Evolutionary conservation across 2,797 vertebrate species (phyloP).

Genomic region (Gallinago solitaria): DNA sequence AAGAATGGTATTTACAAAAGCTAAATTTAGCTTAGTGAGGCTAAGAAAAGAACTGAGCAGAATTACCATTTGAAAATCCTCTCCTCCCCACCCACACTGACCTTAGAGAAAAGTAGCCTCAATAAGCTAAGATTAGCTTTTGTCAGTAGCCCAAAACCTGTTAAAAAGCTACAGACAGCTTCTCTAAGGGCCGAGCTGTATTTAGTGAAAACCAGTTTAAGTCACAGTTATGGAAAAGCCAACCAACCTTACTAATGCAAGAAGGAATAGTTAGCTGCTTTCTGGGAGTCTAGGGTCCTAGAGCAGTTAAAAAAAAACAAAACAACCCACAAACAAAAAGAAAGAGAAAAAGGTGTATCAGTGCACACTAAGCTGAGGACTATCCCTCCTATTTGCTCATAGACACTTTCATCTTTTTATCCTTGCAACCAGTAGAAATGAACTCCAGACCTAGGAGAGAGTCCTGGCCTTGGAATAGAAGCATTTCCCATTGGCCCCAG

Average conservation of each 20-base stretch:
- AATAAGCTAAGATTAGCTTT: neutral
- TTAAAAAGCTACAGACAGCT: neutral
- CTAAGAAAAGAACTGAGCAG: neutral
- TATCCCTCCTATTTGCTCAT: neutral
- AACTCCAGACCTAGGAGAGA: neutral
- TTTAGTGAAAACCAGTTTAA: neutral
- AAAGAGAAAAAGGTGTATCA: neutral
- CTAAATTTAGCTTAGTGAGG: neutral
- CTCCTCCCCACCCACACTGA: neutral
- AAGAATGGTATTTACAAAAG: slow-evolving; percentile 2
- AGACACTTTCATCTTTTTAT: neutral
- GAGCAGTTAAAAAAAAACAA: too few species aligned
- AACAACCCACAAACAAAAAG: too few species aligned
- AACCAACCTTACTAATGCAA: neutral
- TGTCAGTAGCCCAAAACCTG: neutral
- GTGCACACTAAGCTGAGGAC: neutral
- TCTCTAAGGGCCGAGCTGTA: neutral
- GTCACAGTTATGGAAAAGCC: neutral
- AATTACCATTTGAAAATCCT: neutral
- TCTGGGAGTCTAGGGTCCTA: neutral
- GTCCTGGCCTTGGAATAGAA: neutral
- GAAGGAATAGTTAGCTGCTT: neutral
- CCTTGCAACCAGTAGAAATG: neutral
- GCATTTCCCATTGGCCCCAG: neutral
- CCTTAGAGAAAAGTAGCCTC: neutral